Conservation (phyloP, 1,140 invertebrate species). For the Tenebrio molitor region DNA sequence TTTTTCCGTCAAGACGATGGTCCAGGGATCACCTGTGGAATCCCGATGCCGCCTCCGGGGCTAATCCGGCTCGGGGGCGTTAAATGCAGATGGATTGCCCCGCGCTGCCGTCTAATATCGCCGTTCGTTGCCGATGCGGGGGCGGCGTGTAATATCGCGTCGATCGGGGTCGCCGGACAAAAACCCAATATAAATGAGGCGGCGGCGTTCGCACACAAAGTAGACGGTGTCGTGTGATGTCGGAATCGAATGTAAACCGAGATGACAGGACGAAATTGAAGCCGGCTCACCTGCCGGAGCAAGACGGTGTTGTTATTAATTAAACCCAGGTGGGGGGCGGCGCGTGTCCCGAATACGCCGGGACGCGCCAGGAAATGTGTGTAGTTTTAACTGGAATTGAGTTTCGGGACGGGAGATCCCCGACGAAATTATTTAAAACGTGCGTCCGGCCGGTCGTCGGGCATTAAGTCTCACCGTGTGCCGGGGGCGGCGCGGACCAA, state of each 20-base stretch:
- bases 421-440: slow-evolving; percentile 34
- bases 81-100: slow-evolving; percentile 23
- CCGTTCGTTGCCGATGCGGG: neutral
- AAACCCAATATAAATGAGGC: slow-evolving; percentile 22
- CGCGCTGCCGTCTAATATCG: slow-evolving; percentile 14
- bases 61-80: too few species aligned
- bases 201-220: neutral
- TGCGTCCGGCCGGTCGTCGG: neutral
- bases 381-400: slow-evolving; percentile 22
- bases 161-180: neutral
- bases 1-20: neutral
- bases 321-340: neutral
- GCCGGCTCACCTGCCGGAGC: slow-evolving; percentile 11
- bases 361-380: too few species aligned
- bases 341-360: slow-evolving; percentile 1
- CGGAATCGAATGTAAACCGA: slow-evolving; percentile 24
- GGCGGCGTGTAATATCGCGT: slow-evolving; percentile 8
- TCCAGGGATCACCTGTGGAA: neutral
- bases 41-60: too few species aligned
- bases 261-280: slow-evolving; percentile 27
- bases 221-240: neutral
- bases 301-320: neutral
- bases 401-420: slow-evolving; percentile 10
- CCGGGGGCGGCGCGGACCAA: slow-evolving; percentile 1
- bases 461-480: too few species aligned